phyloP scores from a whole-genome alignment of 2,888 invertebrate species.

The Hypomecis punctinalis region DNA sequence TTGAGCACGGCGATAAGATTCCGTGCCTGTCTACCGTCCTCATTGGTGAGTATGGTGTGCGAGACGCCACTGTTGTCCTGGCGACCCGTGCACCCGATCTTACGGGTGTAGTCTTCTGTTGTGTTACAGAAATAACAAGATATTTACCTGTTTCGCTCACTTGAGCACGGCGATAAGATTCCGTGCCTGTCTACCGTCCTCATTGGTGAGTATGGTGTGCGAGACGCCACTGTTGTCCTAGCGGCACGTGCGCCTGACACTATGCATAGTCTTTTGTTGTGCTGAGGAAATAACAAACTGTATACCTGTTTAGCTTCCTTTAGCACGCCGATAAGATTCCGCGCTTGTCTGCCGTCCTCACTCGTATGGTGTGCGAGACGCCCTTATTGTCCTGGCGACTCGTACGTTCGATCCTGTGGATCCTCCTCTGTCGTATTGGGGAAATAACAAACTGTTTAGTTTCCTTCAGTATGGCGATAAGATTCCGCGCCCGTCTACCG shows the following conservation, averaged over 20 bases:
- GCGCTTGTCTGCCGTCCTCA: too few relatives aligned
- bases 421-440: too few relatives aligned
- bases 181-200: slow-evolving; percentile 87
- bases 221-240: slow-evolving; percentile 88
- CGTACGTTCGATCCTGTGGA: too few relatives aligned
- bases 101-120: slow-evolving; percentile 91
- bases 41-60: slow-evolving; percentile 89
- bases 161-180: slow-evolving; percentile 88
- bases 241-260: slow-evolving; percentile 90
- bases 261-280: slow-evolving; percentile 92
- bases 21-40: slow-evolving; percentile 87
- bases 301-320: too few relatives aligned
- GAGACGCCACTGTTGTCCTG: slow-evolving; percentile 88
- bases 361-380: too few relatives aligned
- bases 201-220: slow-evolving; percentile 89
- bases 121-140: slow-evolving; percentile 91
- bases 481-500: slow-evolving; percentile 87
- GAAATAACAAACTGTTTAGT: slow-evolving; percentile 79
- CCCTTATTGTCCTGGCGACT: too few relatives aligned
- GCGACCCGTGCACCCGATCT: slow-evolving; percentile 90
- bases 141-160: slow-evolving; percentile 89
- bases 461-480: slow-evolving; percentile 88
- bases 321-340: too few relatives aligned
- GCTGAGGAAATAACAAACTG: slow-evolving; percentile 85
- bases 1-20: slow-evolving; percentile 88